phyloP scores from a whole-genome alignment of 2,888 invertebrate species.

The Uloborus plumipes region DNA sequence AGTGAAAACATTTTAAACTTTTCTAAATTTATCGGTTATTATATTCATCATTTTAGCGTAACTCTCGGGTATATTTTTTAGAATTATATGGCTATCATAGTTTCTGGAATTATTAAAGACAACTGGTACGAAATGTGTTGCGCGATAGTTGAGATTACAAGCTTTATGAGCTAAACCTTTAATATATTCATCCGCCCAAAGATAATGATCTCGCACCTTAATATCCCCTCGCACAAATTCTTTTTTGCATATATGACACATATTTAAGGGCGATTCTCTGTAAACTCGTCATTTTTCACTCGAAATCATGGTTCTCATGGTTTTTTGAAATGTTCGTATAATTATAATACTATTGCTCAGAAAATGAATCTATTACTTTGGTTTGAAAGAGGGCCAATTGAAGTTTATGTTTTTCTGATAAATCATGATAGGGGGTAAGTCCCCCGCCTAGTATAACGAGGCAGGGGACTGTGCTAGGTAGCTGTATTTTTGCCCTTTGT shows the following conservation, averaged over 20 bases:
- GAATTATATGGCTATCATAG: slow-evolving; percentile 5
- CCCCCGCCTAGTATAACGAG: no score
- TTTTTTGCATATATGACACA: slow-evolving; percentile 17
- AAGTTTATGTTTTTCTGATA: no score
- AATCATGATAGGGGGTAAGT: no score
- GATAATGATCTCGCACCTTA: slow-evolving; percentile 1
- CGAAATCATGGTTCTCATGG: no score
- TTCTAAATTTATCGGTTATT: not conserved
- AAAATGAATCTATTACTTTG: no score
- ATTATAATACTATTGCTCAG: no score
- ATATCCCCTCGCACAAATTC: not conserved
- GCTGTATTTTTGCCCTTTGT: no score
- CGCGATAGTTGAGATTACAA: slow-evolving; percentile 18
- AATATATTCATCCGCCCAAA: not conserved
- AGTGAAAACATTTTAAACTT: slow-evolving; percentile 14
- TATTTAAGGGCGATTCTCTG: no score
- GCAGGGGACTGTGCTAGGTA: no score
- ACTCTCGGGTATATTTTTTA: not conserved
- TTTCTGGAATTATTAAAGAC: slow-evolving; percentile 9
- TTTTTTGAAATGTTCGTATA: no score
- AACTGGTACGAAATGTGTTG: slow-evolving; percentile 2
- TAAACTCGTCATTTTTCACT: no score
- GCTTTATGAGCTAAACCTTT: not conserved
- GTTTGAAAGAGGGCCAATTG: no score
- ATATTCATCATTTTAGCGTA: slow-evolving; percentile 9